These are phyloP conservation scores for Leptobrachium leishanense DNA, from an alignment of 2,113 vertebrate species.

Conservation along the genomic window DNA sequence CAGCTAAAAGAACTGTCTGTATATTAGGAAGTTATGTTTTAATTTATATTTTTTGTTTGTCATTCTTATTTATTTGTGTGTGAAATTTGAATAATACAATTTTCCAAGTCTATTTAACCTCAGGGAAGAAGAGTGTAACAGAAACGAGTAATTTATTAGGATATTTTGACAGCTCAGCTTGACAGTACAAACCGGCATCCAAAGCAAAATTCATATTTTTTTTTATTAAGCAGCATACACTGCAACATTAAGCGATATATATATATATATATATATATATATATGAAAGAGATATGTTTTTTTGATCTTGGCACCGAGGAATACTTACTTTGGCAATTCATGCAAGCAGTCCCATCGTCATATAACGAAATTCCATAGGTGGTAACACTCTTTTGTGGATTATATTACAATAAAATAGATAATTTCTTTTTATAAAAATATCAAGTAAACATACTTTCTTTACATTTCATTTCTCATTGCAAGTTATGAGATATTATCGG, in stretches of 20 bases:
- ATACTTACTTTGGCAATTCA: slow-evolving; percentile 21
- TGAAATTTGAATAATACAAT: too few species aligned
- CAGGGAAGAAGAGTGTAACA: slow-evolving; percentile 23
- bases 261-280: not conserved
- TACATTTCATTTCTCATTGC: slow-evolving; percentile 20
- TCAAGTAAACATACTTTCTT: slow-evolving; percentile 15
- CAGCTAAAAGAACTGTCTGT: too few species aligned
- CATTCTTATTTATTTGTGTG: too few species aligned
- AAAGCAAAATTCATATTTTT: slow-evolving; percentile 8
- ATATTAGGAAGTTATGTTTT: too few species aligned
- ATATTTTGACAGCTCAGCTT: slow-evolving; percentile 2
- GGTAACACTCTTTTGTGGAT: not conserved
- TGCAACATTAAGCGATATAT: slow-evolving; percentile 3
- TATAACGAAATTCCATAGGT: not conserved
- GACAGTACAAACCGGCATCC: slow-evolving; percentile 10
- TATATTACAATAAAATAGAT: slow-evolving; percentile 20
- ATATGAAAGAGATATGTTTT: not conserved
- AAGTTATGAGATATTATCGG: slow-evolving; percentile 15
- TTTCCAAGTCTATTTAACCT: not conserved
- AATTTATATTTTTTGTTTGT: too few species aligned
- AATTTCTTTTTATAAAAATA: slow-evolving; percentile 35
- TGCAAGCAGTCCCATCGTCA: slow-evolving; percentile 4
- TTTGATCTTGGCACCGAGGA: slow-evolving; percentile 12
- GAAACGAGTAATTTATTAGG: slow-evolving; percentile 33
- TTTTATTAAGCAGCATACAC: slow-evolving; percentile 11